These are phyloP conservation scores for Lamprotornis superbus DNA, from an alignment of 2,113 vertebrate genomes.

Conservation along the genomic window DNA sequence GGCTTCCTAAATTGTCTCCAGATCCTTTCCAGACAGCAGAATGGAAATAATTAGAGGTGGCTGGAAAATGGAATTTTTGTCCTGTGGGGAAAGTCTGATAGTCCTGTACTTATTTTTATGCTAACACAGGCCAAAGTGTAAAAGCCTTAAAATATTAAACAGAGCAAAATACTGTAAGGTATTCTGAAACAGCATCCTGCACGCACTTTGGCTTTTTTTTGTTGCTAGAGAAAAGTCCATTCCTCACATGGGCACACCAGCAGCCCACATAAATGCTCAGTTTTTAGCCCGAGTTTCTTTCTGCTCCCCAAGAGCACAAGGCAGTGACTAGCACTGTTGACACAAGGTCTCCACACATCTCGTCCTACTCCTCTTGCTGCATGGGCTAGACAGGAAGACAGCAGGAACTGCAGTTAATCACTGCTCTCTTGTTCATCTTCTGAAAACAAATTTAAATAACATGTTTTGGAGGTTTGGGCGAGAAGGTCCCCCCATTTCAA, in stretches of 20 bases:
- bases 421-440: background rate
- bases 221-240: background rate
- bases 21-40: conserved; percentile 61
- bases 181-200: background rate
- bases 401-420: background rate
- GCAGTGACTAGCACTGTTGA: background rate
- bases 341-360: background rate
- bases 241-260: background rate
- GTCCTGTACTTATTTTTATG: conserved; percentile 41
- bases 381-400: background rate
- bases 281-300: background rate
- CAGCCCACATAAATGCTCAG: background rate
- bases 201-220: background rate
- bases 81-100: conserved; percentile 54
- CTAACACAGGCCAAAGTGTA: background rate
- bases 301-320: background rate
- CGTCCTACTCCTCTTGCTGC: background rate
- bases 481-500: background rate
- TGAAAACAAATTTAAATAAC: background rate
- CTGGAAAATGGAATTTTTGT: conserved; percentile 62
- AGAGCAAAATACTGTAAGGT: background rate
- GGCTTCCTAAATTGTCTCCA: conserved; percentile 61
- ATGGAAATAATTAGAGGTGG: conserved; percentile 65
- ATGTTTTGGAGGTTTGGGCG: background rate
- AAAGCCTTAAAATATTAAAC: conserved; percentile 18